Evolutionary conservation across 2,888 invertebrate genomes (phyloP).

Genomic region (Eucriotettix oculatus): DNA sequence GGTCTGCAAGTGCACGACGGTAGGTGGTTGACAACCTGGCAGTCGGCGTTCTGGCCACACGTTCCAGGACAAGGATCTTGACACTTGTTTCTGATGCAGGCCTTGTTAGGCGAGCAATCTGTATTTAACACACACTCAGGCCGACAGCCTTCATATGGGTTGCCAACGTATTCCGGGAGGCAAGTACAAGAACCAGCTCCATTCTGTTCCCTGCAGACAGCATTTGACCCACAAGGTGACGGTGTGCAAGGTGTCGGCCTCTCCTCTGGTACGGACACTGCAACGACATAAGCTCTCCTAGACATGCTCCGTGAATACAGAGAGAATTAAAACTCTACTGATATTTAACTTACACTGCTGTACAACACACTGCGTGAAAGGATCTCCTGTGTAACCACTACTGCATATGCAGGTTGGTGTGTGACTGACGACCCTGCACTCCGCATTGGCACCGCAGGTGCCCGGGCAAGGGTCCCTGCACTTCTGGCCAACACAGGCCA

Average conservation of each 20-base stretch:
- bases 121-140: conserved; percentile 50
- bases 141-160: conserved; percentile 60
- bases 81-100: conserved; percentile 56
- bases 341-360: conserved; percentile 7
- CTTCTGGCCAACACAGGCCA: conserved; percentile 31
- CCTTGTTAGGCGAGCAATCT: conserved; percentile 51
- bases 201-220: conserved; percentile 47
- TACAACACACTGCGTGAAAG: conserved; percentile 45
- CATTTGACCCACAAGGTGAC: conserved; percentile 61
- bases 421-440: conserved; percentile 60
- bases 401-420: conserved; percentile 54
- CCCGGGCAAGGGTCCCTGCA: conserved; percentile 42
- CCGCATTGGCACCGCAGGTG: conserved; percentile 52
- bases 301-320: not conserved
- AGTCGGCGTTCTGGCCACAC: conserved; percentile 56
- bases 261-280: conserved; percentile 23
- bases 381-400: conserved; percentile 54
- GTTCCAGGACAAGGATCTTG: conserved; percentile 62
- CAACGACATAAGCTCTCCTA: not conserved
- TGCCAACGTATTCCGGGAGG: conserved; percentile 51
- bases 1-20: conserved; percentile 48
- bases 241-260: conserved; percentile 20
- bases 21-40: conserved; percentile 57
- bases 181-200: conserved; percentile 55
- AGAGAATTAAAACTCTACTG: not conserved